phyloP scores from a whole-genome alignment of 1,140 invertebrate genomes.

The Parasteatoda tepidariorum region DNA sequence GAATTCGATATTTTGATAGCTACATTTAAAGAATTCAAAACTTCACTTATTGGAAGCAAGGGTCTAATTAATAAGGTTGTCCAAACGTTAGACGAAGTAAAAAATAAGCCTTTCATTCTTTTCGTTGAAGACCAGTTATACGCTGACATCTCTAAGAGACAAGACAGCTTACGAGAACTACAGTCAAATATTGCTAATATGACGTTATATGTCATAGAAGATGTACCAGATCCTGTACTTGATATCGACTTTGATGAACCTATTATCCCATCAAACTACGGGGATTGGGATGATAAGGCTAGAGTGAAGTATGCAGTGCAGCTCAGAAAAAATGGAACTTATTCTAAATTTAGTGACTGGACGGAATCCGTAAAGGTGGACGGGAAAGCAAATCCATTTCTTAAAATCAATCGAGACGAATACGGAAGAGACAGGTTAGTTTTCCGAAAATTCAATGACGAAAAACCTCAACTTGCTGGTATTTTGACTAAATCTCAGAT shows the following conservation, averaged over 20 bases:
- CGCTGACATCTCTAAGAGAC: neutral
- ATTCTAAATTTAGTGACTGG: neutral
- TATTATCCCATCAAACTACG: neutral
- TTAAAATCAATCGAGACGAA: neutral
- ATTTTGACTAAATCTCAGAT: neutral
- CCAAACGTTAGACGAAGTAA: neutral
- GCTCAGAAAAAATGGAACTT: neutral
- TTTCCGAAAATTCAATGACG: conserved; percentile 12
- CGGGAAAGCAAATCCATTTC: neutral
- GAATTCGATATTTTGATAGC: neutral
- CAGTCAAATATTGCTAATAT: neutral
- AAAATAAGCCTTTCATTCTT: neutral
- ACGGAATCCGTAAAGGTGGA: neutral
- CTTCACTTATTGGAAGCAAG: neutral
- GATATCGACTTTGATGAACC: neutral
- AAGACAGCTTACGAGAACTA: neutral
- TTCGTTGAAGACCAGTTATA: neutral
- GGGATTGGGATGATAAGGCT: neutral
- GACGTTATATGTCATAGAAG: neutral
- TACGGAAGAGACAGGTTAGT: neutral
- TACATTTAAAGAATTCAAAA: conserved; percentile 7
- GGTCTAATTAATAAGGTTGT: conserved; percentile 5
- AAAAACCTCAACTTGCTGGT: conserved; percentile 7
- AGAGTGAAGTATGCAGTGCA: neutral
- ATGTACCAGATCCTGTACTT: neutral